These are phyloP conservation scores for Galerucella pusilla DNA, from an alignment of 2,888 invertebrate genomes.

Conservation along the genomic window DNA sequence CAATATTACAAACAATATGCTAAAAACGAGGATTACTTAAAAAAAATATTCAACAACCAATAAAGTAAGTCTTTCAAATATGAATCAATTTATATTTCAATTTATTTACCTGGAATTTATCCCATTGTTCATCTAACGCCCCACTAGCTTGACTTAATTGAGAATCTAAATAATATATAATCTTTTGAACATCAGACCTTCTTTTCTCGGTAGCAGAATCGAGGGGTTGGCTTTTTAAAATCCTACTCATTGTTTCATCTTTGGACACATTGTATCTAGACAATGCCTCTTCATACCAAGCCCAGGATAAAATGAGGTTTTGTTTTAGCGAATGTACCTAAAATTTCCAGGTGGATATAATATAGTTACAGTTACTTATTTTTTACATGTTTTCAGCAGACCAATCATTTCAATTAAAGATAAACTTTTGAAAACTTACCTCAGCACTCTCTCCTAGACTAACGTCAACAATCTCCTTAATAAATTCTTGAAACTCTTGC, in stretches of 20 bases:
- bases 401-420: background rate
- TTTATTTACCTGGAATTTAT: slow-evolving; percentile 66
- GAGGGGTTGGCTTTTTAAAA: slow-evolving; percentile 64
- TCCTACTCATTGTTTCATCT: slow-evolving; percentile 57
- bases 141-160: slow-evolving; percentile 79
- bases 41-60: too few relatives aligned
- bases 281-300: slow-evolving; percentile 70
- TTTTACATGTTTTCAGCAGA: background rate
- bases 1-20: too few relatives aligned
- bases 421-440: slow-evolving; percentile 56
- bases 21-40: too few relatives aligned
- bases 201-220: slow-evolving; percentile 77
- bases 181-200: slow-evolving; percentile 75
- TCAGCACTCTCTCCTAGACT: slow-evolving; percentile 72
- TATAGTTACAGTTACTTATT: background rate
- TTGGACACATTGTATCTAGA: slow-evolving; percentile 64
- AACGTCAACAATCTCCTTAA: slow-evolving; percentile 72
- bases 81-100: background rate
- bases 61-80: background rate
- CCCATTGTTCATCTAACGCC: slow-evolving; percentile 83
- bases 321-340: slow-evolving; percentile 67
- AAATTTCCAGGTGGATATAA: slow-evolving; percentile 31
- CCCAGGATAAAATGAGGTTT: slow-evolving; percentile 68
- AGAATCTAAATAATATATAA: slow-evolving; percentile 78
- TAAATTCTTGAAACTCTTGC: slow-evolving; percentile 70